Conservation (phyloP, 2,113 vertebrate genomes). For the Psittacara wagleri region DNA sequence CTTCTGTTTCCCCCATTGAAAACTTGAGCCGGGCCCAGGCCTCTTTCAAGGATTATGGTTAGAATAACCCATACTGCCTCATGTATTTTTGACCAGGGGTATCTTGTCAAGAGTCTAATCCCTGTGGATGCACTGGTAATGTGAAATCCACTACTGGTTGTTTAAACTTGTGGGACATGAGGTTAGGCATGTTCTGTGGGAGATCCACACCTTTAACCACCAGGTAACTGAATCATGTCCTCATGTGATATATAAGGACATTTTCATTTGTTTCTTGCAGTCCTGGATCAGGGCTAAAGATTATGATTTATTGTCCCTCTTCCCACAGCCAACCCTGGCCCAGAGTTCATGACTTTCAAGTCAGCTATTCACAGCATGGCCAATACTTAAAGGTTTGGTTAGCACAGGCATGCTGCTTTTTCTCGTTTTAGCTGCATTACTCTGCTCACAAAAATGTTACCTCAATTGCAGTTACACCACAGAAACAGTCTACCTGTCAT, state of each 20-base stretch:
- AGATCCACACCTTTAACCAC: neutral
- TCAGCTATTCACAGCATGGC: neutral
- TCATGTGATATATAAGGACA: neutral
- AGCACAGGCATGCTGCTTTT: rapidly evolving
- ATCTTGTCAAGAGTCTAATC: neutral
- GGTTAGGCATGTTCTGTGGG: neutral
- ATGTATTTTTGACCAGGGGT: rapidly evolving
- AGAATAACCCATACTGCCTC: neutral
- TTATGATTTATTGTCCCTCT: neutral
- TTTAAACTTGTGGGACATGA: neutral
- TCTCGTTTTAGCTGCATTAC: neutral
- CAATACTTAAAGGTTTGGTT: neutral
- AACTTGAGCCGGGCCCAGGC: neutral
- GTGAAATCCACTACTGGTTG: neutral
- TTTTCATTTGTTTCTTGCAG: neutral
- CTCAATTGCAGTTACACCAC: neutral
- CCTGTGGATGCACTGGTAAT: neutral
- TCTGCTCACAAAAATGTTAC: neutral
- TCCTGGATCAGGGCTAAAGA: neutral
- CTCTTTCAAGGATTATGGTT: neutral
- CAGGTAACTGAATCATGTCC: neutral
- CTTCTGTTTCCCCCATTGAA: neutral
- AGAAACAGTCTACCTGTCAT: neutral
- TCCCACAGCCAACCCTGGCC: neutral
- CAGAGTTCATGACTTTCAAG: neutral